Evolutionary conservation across 2,113 vertebrate genomes (phyloP), one percentile per base, ranked within the genome.

Genomic region (Carollia perspicillata): DNA sequence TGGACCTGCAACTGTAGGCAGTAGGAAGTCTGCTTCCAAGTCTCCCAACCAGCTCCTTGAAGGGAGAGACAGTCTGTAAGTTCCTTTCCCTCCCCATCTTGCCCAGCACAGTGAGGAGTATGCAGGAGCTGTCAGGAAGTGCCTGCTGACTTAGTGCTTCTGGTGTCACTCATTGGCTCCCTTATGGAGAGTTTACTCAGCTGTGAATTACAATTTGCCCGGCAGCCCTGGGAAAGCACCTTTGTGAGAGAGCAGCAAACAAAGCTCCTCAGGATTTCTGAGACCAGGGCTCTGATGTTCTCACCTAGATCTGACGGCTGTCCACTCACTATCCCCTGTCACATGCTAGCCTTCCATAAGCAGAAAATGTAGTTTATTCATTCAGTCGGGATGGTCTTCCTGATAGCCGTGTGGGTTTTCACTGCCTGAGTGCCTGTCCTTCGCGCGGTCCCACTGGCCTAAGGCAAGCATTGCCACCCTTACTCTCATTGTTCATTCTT

Each of bases 311-410:
- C 20, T 63, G 53, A 87, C 3, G 40, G 47, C 81, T 23, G 22
- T 84, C 23, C 66, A 3, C 26, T 72, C 40, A 37, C 10, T 26
- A 20, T 47, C 16, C 37, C 13, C 40, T 92, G 68, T 71, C 35
- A 71, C 35, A 51, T 8, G 14, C 20, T 22, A 74, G 83, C 28
- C 26, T 88, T 22, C 84, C n/a, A 3, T 60, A 58, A 33, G 17
- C 37, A 72, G 87, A 72, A 93, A 40, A 33, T 53, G 78, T 60
- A 77, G 71, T 53, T 44, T 81, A 8, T 95, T 75, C 13, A 69
- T 58, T 88, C 51, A 53, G 7, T 30, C 0, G 4, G 23, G 28
- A 18, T 14, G 18, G 20, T 40, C 37, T 69, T 53, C 23, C 42
- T 12, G 18, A 6, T 13, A n/a, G n/a, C 30, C 6, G 20, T 7